Percentiles rank a stretch among this genome's conserved stretches.
phyloP scores from a whole-genome alignment of 2,888 invertebrate species.

The Diaprepes abbreviatus region DNA sequence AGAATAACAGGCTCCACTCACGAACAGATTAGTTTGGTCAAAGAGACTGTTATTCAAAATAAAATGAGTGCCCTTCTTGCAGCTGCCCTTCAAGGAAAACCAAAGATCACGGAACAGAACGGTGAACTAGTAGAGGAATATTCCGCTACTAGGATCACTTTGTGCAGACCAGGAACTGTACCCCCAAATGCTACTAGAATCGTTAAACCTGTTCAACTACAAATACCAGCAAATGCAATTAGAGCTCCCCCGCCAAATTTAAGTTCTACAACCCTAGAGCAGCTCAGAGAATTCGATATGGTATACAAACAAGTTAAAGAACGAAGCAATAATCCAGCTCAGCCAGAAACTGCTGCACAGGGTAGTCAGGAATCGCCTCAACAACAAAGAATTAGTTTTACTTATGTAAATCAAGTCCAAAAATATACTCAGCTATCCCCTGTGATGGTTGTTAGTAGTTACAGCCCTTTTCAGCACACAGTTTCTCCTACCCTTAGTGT shows the following conservation, averaged over 20 bases:
- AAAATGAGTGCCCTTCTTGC: conserved; percentile 69
- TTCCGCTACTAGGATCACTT: conserved; percentile 48
- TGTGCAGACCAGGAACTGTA: conserved; percentile 43
- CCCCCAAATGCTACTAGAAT: conserved; percentile 67
- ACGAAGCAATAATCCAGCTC: conserved; percentile 73
- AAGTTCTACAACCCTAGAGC: conserved; percentile 83
- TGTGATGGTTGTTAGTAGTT: conserved; percentile 73
- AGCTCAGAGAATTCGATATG: conserved; percentile 84
- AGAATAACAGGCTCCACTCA: conserved; percentile 66
- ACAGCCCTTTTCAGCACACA: conserved; percentile 65
- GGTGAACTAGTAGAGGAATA: conserved; percentile 53
- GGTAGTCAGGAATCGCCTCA: conserved; percentile 54
- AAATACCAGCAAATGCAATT: conserved; percentile 75
- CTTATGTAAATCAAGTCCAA: conserved; percentile 70
- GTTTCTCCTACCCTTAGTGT: conserved; percentile 72
- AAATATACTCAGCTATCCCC: conserved; percentile 68
- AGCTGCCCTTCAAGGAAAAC: conserved; percentile 67
- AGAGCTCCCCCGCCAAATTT: conserved; percentile 70
- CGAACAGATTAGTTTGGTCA: conserved; percentile 66
- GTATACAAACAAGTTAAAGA: conserved; percentile 86
- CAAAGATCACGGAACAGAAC: conserved; percentile 58
- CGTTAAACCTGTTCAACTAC: conserved; percentile 70
- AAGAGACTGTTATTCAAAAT: conserved; percentile 67
- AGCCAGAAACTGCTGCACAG: conserved; percentile 53
- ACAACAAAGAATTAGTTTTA: conserved; percentile 70